Conservation (phyloP, 2,888 invertebrate genomes). For the Apoda limacodes region DNA sequence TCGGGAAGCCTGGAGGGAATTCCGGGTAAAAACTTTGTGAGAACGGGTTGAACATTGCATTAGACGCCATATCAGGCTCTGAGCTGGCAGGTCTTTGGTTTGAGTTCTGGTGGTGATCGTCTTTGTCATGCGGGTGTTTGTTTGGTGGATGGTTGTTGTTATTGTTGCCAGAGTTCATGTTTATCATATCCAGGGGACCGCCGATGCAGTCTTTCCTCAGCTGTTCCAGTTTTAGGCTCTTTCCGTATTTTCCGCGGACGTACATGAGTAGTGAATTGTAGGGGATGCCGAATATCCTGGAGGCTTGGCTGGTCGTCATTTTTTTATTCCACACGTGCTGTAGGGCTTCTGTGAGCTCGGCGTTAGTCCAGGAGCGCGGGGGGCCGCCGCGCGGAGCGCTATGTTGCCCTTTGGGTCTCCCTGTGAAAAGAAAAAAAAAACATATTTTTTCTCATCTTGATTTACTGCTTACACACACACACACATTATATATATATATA, state of each 20-base stretch:
- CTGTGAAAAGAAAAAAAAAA: slow-evolving; percentile 54
- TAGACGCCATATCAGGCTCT: slow-evolving; percentile 74
- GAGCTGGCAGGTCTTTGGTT: slow-evolving; percentile 74
- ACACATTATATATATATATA: too few species aligned
- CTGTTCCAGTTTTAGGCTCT: slow-evolving; percentile 89
- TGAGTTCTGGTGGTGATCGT: slow-evolving; percentile 52
- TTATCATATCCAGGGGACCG: slow-evolving; percentile 80
- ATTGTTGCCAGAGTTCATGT: slow-evolving; percentile 71
- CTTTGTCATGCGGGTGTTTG: slow-evolving; percentile 67
- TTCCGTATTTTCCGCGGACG: slow-evolving; percentile 93
- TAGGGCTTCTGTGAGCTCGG: slow-evolving; percentile 88
- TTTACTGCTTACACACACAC: too few species aligned
- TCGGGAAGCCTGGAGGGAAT: slow-evolving; percentile 82
- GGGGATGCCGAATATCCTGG: slow-evolving; percentile 91
- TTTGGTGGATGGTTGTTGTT: slow-evolving; percentile 66
- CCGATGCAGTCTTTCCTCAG: slow-evolving; percentile 90
- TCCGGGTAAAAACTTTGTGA: slow-evolving; percentile 87
- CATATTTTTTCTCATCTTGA: too few species aligned
- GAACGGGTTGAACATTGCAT: slow-evolving; percentile 81
- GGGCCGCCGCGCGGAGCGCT: slow-evolving; percentile 92
- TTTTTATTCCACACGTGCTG: slow-evolving; percentile 97
- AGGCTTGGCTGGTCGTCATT: slow-evolving; percentile 94
- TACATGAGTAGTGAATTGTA: slow-evolving; percentile 94
- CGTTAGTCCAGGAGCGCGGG: slow-evolving; percentile 93
- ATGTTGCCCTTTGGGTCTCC: slow-evolving; percentile 91